phyloP scores from a whole-genome alignment of 2,113 vertebrate species.

The Arvicanthis niloticus region DNA sequence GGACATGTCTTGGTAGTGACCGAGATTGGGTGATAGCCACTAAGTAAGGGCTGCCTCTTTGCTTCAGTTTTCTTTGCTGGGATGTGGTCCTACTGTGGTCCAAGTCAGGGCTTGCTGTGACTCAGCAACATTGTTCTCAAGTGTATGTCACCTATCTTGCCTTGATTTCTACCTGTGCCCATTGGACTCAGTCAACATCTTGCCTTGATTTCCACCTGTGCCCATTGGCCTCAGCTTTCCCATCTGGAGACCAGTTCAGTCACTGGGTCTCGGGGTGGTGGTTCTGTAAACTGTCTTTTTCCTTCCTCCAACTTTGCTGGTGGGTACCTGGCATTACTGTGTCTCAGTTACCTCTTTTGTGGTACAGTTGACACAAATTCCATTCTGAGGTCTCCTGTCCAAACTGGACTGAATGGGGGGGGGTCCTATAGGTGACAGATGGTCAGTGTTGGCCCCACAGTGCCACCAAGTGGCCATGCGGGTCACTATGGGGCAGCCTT shows the following conservation, averaged over 20 bases:
- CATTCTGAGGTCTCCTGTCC: background rate
- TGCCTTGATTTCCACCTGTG: background rate
- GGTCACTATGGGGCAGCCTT: background rate
- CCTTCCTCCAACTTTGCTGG: too few species aligned
- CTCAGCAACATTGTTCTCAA: background rate
- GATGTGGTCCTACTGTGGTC: background rate
- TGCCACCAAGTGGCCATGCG: conserved; percentile 71
- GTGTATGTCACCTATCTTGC: background rate
- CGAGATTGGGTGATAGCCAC: background rate
- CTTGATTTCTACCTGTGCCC: background rate
- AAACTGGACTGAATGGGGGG: background rate
- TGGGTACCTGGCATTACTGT: background rate
- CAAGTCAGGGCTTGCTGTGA: background rate
- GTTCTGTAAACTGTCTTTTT: background rate
- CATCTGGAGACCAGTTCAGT: background rate
- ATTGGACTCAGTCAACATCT: too few species aligned
- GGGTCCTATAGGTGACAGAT: background rate
- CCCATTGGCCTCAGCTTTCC: background rate
- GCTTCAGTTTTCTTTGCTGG: background rate
- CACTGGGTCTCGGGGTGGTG: background rate
- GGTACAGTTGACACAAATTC: background rate
- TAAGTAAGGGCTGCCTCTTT: background rate
- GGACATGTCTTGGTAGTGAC: background rate
- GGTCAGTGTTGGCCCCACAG: conserved; percentile 51
- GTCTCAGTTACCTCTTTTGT: background rate